phyloP scores from a whole-genome alignment of 2,888 invertebrate genomes.

The Tiliacea citrago region DNA sequence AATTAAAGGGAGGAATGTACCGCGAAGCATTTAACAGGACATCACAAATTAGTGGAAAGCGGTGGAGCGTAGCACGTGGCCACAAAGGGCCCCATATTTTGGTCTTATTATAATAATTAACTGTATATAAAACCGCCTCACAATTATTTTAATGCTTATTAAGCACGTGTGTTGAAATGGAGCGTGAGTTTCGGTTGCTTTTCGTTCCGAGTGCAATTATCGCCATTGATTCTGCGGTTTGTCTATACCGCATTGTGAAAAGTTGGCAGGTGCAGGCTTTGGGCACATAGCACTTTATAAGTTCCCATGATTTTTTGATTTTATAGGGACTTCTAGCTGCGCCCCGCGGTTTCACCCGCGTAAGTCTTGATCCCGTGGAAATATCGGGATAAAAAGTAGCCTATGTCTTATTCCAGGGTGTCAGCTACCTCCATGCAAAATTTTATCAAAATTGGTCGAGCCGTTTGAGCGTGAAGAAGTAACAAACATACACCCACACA shows the following conservation, averaged over 20 bases:
- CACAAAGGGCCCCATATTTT: constrained; percentile 81
- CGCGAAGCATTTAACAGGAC: constrained; percentile 79
- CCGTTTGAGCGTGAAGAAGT: too few species aligned
- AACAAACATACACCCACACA: too few species aligned
- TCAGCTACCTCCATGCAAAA: too few species aligned
- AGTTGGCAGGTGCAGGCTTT: constrained; percentile 77
- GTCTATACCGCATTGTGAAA: constrained; percentile 67
- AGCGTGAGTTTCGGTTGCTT: constrained; percentile 80
- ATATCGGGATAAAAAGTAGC: too few species aligned
- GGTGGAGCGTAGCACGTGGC: constrained; percentile 81
- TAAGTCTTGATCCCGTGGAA: too few species aligned
- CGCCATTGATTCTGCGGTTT: constrained; percentile 89
- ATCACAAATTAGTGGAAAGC: constrained; percentile 86
- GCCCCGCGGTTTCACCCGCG: too few species aligned
- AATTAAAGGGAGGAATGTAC: constrained; percentile 48
- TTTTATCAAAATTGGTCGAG: too few species aligned
- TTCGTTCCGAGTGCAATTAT: constrained; percentile 84
- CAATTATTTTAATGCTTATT: constrained; percentile 88
- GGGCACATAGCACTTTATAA: constrained; percentile 11
- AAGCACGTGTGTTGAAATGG: constrained; percentile 86
- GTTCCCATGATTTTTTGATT: constrained; percentile 70
- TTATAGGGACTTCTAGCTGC: constrained; percentile 20
- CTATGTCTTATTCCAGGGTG: too few species aligned
- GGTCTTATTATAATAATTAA: constrained; percentile 88
- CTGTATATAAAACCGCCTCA: constrained; percentile 86